Evolutionary conservation across 2,797 vertebrate species (phyloP).

Genomic region (Thalassophryne amazonica): DNA sequence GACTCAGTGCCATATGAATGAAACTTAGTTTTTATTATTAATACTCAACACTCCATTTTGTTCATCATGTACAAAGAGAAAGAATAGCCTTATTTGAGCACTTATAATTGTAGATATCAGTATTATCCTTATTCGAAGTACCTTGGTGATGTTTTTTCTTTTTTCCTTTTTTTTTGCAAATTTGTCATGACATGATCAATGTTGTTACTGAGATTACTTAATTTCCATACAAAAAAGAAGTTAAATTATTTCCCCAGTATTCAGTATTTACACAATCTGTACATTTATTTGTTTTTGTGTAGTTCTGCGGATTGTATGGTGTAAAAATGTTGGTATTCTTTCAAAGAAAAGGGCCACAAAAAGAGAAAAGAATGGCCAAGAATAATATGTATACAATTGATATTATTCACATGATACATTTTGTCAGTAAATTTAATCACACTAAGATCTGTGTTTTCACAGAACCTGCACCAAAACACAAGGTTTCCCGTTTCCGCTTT

Average conservation of each 20-base stretch:
- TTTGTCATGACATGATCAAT: slow-evolving; percentile 75
- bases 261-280: slow-evolving; percentile 84
- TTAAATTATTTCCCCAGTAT: slow-evolving; percentile 63
- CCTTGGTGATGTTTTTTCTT: slow-evolving; percentile 68
- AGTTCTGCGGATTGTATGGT: slow-evolving; percentile 64
- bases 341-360: slow-evolving; percentile 78
- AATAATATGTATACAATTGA: slow-evolving; percentile 70
- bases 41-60: slow-evolving; percentile 82
- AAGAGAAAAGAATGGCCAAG: slow-evolving; percentile 73
- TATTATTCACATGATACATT: slow-evolving; percentile 65
- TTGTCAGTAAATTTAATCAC: slow-evolving; percentile 59
- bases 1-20: slow-evolving; percentile 37
- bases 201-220: slow-evolving; percentile 75
- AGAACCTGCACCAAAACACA: slow-evolving; percentile 15
- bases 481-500: slow-evolving; percentile 6
- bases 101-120: slow-evolving; percentile 77
- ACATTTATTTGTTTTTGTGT: slow-evolving; percentile 77
- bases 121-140: slow-evolving; percentile 79
- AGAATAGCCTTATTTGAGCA: slow-evolving; percentile 79
- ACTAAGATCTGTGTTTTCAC: slow-evolving; percentile 30
- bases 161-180: slow-evolving; percentile 72
- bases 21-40: slow-evolving; percentile 82
- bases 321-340: slow-evolving; percentile 77
- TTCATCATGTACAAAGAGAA: slow-evolving; percentile 82
- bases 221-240: slow-evolving; percentile 78